These are phyloP conservation scores for Petrolisthes cinctipes DNA, from an alignment of 2,888 invertebrate species.

Conservation along the genomic window DNA sequence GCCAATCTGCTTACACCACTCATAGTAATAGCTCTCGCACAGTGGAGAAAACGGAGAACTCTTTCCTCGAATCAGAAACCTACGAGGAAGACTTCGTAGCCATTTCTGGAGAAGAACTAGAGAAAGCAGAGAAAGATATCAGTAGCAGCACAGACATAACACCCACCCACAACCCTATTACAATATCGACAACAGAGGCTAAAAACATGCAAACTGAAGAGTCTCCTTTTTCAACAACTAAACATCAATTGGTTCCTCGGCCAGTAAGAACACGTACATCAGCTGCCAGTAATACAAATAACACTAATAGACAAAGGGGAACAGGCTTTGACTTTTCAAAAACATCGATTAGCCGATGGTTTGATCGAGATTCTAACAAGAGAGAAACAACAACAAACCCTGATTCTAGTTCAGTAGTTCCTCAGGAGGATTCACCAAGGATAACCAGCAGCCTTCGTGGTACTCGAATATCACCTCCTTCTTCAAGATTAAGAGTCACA, in stretches of 20 bases:
- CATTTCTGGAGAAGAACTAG: not conserved
- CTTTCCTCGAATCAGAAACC: not conserved
- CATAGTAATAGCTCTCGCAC: not conserved
- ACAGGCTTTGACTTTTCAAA: not conserved
- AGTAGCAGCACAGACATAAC: not conserved
- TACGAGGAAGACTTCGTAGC: not conserved
- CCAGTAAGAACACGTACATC: not conserved
- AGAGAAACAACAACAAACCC: not conserved
- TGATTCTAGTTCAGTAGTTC: not conserved
- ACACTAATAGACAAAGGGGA: not conserved
- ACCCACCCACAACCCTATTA: no score
- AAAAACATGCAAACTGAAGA: not conserved
- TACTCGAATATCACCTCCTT: not conserved
- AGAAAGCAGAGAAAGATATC: not conserved
- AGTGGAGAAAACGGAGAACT: not conserved
- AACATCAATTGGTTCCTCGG: not conserved
- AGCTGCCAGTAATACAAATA: not conserved
- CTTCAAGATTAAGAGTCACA: not conserved
- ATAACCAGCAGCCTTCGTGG: no score
- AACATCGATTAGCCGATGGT: not conserved
- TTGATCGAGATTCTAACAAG: not conserved
- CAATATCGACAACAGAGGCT: no score
- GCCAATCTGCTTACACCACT: not conserved
- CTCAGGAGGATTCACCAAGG: not conserved
- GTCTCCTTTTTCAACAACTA: not conserved